Evolutionary conservation across 2,888 invertebrate species (phyloP).

Genomic region (Dromius quadrimaculatus): DNA sequence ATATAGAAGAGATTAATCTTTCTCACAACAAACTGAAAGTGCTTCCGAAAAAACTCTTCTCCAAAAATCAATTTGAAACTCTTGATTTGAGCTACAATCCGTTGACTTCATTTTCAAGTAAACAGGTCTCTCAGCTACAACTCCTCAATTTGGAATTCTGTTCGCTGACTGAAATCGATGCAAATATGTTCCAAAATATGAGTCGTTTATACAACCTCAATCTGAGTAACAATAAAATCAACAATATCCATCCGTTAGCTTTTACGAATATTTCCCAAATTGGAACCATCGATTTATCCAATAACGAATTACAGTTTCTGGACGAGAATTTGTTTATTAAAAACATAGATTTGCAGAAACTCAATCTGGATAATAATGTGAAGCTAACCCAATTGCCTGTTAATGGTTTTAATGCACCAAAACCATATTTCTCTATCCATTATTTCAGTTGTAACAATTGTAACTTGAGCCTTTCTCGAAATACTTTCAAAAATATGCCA

Average conservation of each 20-base stretch:
- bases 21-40: slow-evolving; percentile 77
- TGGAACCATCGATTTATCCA: slow-evolving; percentile 79
- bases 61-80: slow-evolving; percentile 74
- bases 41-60: slow-evolving; percentile 75
- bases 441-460: slow-evolving; percentile 82
- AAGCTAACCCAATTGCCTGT: slow-evolving; percentile 71
- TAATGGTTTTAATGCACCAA: slow-evolving; percentile 70
- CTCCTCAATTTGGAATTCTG: slow-evolving; percentile 79
- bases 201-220: slow-evolving; percentile 75
- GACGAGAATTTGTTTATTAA: slow-evolving; percentile 77
- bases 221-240: slow-evolving; percentile 78
- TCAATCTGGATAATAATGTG: slow-evolving; percentile 79
- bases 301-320: slow-evolving; percentile 77
- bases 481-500: slow-evolving; percentile 79
- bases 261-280: slow-evolving; percentile 76
- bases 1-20: slow-evolving; percentile 79
- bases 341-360: slow-evolving; percentile 77
- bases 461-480: slow-evolving; percentile 74
- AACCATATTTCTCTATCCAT: slow-evolving; percentile 74
- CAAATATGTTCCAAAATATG: slow-evolving; percentile 76
- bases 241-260: slow-evolving; percentile 76
- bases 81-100: slow-evolving; percentile 79
- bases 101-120: slow-evolving; percentile 72
- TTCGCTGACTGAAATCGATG: slow-evolving; percentile 74
- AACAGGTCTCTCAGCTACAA: slow-evolving; percentile 74